Evolutionary conservation across 92 coral and sea anemone species (phyloP), one percentile per base, ranked within the genome.

Genomic region (Epizoanthus illoricatus): DNA sequence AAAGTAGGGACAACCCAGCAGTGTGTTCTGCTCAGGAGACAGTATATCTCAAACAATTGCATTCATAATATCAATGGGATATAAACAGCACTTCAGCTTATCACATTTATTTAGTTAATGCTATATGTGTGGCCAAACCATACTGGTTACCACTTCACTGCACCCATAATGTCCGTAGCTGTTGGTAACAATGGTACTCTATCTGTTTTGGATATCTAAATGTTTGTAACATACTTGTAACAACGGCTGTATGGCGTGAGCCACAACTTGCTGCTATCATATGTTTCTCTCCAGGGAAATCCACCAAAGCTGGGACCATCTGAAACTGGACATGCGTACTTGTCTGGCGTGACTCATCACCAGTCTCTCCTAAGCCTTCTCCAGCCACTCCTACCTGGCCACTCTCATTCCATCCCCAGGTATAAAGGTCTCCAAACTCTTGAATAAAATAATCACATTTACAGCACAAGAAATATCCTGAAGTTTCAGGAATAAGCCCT

Each of bases 401-500:
- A 76, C 88, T 89, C 75, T 97, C 93, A 28, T 97, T 97, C 99
- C 99, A 97, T 61, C 99, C 99, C 99, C 99, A 97, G 55, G 84
- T 83, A 87, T 97, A 97, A 0, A 97, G 85, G 89, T 97, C 99
- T 67, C 98, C 99, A 85, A 72, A 86, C 65, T 92, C 98, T 92
- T 55, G 20, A 47, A 62, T 23, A 17, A 18, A 67, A 0, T 40
- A 5, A 74, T 59, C 39, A 21, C 69, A 17, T 49, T 13, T 43
- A 79, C 36, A 39, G 47, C 55, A 33, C 17, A 4, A 68, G 15
- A 21, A 23, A 47, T n/a, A 17, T n/a, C 18, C 40, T 52, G 13
- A 62, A n/a, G 5, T 28, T 28, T 28, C 36, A 1, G 36, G 1
- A 28, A 28, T 28, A 28, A 28, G 36, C 36, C 36, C 36, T 28